Evolutionary conservation across 2,888 invertebrate species (phyloP), one percentile per base, ranked within the genome.

Genomic region (Torymus texanus): DNA sequence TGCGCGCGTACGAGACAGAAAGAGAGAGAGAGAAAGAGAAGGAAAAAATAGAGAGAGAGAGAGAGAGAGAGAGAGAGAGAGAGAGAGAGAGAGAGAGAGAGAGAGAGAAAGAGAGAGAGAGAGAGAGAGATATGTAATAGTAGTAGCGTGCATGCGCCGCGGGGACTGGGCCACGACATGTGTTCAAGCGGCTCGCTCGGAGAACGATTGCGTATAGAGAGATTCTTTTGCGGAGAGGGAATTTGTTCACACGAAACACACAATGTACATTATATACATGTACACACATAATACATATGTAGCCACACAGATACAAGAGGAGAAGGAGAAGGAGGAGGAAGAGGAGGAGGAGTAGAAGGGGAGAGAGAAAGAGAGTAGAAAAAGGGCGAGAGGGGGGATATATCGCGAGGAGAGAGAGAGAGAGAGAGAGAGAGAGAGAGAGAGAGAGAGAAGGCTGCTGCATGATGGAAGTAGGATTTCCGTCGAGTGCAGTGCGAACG

Each of bases 121-220:
- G 81, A 72, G 85, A 87, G 62, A 62, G 85, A 88, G 87, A 90
- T 86, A 83, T 82, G 84, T 41, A 41, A 41, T 41, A 41, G 41
- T 41, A 41, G 41, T 41, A 41, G 41, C 41, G 41, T 41, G 41
- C 41, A 41, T 41, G 41, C 41, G 85, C 85, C 87, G 86, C 86
- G 82, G 86, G 86, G 84, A 83, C 84, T 85, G 86, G 84, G 83
- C 85, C 87, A 86, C 85, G 84, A 83, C 85, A 83, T 87, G 86
- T 86, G 87, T 87, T 87, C 86, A 85, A 86, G 83, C 85, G 85
- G 85, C 85, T 86, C 84, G 84, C 85, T 85, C 24, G 56, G 65
- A 16, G 53, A 41, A 41, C 53, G 16, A 18, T 41, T 66, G 70
- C 70, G 53, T 41, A 41, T 41, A 41, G 41, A 41, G 29, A 29